These are phyloP conservation scores for Platyrinchus mystaceus DNA, from an alignment of 2,797 vertebrate species.

Conservation along the genomic window DNA sequence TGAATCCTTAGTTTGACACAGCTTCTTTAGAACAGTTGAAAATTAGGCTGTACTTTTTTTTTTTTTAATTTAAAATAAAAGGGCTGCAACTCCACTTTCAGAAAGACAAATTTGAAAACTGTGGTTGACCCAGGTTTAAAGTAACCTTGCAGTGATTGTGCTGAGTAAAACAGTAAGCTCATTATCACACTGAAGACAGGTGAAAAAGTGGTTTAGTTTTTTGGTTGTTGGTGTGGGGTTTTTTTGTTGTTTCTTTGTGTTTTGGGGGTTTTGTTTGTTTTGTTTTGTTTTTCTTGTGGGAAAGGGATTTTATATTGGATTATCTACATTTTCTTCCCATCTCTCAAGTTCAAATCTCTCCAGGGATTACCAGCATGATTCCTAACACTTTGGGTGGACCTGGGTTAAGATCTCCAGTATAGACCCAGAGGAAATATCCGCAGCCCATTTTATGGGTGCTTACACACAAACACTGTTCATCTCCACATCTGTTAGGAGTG, in stretches of 20 bases:
- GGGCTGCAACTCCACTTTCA: neutral
- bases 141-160: neutral
- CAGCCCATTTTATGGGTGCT: neutral
- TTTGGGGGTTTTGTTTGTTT: too few relatives aligned
- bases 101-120: neutral
- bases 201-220: neutral
- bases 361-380: neutral
- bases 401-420: neutral
- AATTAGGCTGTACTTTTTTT: neutral
- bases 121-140: neutral
- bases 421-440: neutral
- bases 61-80: neutral
- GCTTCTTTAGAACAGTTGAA: neutral
- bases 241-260: neutral
- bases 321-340: neutral
- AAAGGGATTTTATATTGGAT: neutral
- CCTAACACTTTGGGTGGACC: neutral
- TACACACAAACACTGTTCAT: neutral
- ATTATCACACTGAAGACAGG: neutral
- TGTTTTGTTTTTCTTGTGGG: neutral
- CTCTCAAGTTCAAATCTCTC: neutral
- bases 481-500: neutral
- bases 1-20: neutral
- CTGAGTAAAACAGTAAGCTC: neutral
- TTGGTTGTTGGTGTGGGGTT: fast-evolving